Percentiles rank a stretch among this genome's conserved stretches.
Evolutionary conservation across 2,113 vertebrate species (phyloP).

Genomic region (Ascaphus truei): DNA sequence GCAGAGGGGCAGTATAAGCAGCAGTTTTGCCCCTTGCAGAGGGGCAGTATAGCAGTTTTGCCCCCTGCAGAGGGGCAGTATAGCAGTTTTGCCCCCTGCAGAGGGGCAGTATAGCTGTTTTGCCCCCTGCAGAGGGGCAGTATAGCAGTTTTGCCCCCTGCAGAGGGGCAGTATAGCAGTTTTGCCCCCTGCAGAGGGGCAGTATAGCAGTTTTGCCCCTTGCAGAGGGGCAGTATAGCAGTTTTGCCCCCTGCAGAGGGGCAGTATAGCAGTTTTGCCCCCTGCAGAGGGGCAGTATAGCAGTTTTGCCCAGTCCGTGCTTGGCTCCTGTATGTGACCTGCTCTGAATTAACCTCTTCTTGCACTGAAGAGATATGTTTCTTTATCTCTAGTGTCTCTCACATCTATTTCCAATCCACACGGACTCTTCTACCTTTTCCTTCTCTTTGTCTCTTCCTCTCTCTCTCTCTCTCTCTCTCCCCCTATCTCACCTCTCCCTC

Average conservation of each 20-base stretch:
- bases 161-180: too few species aligned
- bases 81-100: not conserved
- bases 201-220: not conserved
- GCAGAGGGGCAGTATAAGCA: not conserved
- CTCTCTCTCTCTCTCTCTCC: not conserved
- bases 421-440: not conserved
- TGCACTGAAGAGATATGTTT: not conserved
- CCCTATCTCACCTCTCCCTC: not conserved
- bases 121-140: not conserved
- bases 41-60: too few species aligned
- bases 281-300: too few species aligned
- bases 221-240: too few species aligned
- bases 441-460: not conserved
- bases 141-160: not conserved
- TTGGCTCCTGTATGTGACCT: not conserved
- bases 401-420: too few species aligned
- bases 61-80: not conserved
- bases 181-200: not conserved
- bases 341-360: not conserved
- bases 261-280: not conserved
- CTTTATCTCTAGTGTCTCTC: not conserved
- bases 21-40: not conserved
- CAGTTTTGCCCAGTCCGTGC: not conserved
- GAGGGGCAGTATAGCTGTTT: too few species aligned
- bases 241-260: not conserved